Percentiles rank a stretch among this genome's conserved stretches.
Conservation (phyloP, 2,113 vertebrate genomes). For the Psophia crepitans region DNA sequence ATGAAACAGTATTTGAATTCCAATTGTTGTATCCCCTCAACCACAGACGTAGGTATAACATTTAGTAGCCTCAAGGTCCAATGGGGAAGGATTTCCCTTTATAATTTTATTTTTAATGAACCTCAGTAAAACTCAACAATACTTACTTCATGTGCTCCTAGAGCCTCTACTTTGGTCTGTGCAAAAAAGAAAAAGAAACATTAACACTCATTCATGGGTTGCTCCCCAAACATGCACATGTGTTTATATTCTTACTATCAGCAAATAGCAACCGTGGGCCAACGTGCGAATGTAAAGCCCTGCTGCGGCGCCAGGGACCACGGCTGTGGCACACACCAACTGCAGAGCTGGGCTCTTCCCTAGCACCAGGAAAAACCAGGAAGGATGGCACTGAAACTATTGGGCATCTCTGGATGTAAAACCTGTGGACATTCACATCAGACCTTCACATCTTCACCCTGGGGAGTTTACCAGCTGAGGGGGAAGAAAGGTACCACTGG, state of each 20-base stretch:
- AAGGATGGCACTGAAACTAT: neutral
- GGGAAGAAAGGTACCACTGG: neutral
- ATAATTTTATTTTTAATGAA: neutral
- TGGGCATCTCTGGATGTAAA: neutral
- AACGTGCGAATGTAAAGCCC: neutral
- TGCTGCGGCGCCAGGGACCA: neutral
- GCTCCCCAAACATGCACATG: neutral
- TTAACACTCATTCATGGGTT: slow-evolving; percentile 1
- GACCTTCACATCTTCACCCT: neutral
- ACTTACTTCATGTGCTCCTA: neutral
- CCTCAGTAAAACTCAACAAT: neutral
- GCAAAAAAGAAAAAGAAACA: neutral
- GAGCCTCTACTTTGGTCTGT: neutral
- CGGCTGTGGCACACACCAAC: neutral
- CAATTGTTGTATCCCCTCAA: neutral
- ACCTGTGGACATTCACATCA: neutral
- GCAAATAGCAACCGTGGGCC: neutral
- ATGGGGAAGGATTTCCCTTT: neutral
- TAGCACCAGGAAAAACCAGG: neutral
- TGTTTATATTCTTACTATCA: neutral
- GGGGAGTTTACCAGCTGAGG: neutral
- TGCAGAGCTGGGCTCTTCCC: neutral
- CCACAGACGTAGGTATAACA: neutral
- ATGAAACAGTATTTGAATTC: neutral
- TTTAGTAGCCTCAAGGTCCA: neutral